A percentile compares a stretch with the other conserved stretches of the same genome.
Conservation (phyloP, 1,140 invertebrate species). For the Leptinotarsa lineolata region DNA sequence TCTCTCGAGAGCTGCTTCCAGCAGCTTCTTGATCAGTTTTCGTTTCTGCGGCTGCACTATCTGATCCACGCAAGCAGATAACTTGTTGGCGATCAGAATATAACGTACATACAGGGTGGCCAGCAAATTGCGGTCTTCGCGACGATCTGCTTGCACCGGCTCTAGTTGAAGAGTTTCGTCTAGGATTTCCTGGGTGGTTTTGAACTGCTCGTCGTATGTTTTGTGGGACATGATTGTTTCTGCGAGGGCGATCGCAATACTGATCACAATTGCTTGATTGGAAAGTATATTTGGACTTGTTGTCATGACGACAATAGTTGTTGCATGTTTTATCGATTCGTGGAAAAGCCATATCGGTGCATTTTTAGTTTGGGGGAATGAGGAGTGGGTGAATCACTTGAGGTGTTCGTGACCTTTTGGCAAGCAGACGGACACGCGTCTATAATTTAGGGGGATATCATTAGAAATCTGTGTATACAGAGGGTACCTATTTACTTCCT, state of each 20-base stretch:
- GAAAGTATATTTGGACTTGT: background rate
- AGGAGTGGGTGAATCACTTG: too few relatives aligned
- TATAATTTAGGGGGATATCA: too few relatives aligned
- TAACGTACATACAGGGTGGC: slow-evolving; percentile 78
- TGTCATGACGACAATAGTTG: background rate
- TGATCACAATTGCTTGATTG: background rate
- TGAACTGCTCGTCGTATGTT: slow-evolving; percentile 73
- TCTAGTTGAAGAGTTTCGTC: slow-evolving; percentile 67
- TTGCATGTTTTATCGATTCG: background rate
- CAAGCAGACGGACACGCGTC: too few relatives aligned
- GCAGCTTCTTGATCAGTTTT: slow-evolving; percentile 72
- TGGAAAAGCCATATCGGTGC: background rate
- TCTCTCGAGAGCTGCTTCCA: slow-evolving; percentile 81
- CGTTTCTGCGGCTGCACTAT: slow-evolving; percentile 92
- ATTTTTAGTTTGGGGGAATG: background rate
- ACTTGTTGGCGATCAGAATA: slow-evolving; percentile 72
- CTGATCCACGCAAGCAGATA: slow-evolving; percentile 87
- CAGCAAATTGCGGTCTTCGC: slow-evolving; percentile 62
- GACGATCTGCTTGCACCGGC: slow-evolving; percentile 64
- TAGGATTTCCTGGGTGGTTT: slow-evolving; percentile 65
- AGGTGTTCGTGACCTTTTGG: too few relatives aligned
- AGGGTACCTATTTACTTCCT: too few relatives aligned
- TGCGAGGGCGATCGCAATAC: background rate
- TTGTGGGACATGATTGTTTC: slow-evolving; percentile 69
- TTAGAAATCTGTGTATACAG: too few relatives aligned